Evolutionary conservation across 2,888 invertebrate genomes (phyloP).

Genomic region (Melanotus villosus): DNA sequence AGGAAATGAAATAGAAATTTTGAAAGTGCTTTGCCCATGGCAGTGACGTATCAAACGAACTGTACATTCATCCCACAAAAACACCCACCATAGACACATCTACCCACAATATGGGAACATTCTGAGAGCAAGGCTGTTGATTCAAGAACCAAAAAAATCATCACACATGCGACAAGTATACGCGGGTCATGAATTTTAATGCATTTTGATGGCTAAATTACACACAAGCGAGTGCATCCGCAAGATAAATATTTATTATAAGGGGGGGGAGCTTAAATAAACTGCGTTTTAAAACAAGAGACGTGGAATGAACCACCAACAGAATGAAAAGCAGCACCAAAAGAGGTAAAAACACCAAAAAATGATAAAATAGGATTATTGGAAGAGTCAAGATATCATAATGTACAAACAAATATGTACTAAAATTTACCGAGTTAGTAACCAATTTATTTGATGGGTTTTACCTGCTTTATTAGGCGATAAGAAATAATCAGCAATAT

Average conservation of each 20-base stretch:
- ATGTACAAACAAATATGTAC: no score
- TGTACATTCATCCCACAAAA: conserved; percentile 48
- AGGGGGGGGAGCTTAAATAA: neutral
- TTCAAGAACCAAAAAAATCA: conserved; percentile 32
- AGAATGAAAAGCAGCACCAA: no score
- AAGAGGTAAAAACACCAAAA: no score
- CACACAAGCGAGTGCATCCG: neutral
- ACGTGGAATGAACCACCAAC: no score
- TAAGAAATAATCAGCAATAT: no score
- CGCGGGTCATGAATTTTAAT: neutral
- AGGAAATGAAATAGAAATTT: conserved; percentile 8
- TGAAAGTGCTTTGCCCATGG: conserved; percentile 26
- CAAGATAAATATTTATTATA: neutral
- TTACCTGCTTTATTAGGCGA: no score
- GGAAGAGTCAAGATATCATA: no score
- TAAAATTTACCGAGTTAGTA: no score
- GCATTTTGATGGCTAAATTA: conserved; percentile 1
- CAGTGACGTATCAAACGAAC: conserved; percentile 30
- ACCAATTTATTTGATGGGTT: no score
- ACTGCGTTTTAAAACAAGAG: neutral
- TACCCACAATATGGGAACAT: conserved; percentile 49
- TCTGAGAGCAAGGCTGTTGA: conserved; percentile 50
- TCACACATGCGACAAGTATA: conserved; percentile 23
- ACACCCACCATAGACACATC: conserved; percentile 46
- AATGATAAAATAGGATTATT: no score